These are phyloP conservation scores for Heliconius melpomene DNA, from an alignment of 1,140 invertebrate species.

Conservation along the genomic window DNA sequence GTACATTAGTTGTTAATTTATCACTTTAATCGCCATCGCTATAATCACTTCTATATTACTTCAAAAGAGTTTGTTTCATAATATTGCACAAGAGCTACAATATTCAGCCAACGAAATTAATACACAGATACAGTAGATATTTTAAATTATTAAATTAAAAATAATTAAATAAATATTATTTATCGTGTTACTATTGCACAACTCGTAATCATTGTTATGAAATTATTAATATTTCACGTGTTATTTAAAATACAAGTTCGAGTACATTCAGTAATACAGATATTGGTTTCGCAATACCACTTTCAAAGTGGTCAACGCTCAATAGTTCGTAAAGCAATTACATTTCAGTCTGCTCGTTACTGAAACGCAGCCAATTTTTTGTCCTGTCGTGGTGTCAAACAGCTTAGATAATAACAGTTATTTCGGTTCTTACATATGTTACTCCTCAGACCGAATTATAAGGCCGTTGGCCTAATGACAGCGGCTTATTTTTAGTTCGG, in stretches of 20 bases:
- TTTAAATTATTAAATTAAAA: not conserved
- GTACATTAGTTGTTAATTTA: too few species aligned
- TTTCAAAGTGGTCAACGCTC: not conserved
- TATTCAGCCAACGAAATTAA: not conserved
- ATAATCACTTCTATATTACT: too few species aligned
- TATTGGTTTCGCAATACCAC: not conserved
- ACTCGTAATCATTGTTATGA: not conserved
- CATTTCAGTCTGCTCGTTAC: slow-evolving; percentile 11
- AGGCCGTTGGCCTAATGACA: slow-evolving; percentile 78
- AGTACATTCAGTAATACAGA: not conserved
- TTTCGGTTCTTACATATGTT: slow-evolving; percentile 73
- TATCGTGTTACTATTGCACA: not conserved
- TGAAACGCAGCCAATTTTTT: slow-evolving; percentile 64
- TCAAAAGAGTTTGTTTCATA: too few species aligned
- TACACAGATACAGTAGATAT: too few species aligned
- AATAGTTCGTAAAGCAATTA: not conserved
- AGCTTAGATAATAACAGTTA: slow-evolving; percentile 72
- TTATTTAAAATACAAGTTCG: not conserved
- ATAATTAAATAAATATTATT: not conserved
- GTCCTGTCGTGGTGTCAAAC: slow-evolving; percentile 49
- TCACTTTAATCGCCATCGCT: too few species aligned
- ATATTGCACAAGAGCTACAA: not conserved
- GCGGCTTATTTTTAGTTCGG: slow-evolving; percentile 67
- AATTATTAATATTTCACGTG: not conserved
- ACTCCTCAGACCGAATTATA: slow-evolving; percentile 75